Percentiles rank a stretch among this genome's conserved stretches.
Conservation (phyloP, 1,140 invertebrate genomes). For the Temnothorax nylanderi region DNA sequence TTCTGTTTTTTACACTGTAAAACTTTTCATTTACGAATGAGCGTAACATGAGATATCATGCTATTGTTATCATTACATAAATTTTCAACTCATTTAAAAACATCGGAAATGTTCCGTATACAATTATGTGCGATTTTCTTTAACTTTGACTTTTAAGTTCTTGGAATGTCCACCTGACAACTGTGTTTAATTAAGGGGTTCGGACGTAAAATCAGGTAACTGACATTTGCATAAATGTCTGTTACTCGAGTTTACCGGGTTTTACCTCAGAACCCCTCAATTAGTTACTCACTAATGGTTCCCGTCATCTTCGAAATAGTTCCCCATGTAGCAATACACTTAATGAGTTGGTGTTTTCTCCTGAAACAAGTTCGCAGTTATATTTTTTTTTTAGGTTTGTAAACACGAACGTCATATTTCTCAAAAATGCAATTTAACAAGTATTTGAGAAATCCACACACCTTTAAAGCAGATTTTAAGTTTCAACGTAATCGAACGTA, state of each 20-base stretch:
- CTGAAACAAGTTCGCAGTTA: slow-evolving; percentile 16
- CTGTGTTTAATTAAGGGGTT: slow-evolving; percentile 59
- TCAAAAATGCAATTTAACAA: background rate
- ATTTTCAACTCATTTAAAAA: background rate
- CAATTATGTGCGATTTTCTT: slow-evolving; percentile 19
- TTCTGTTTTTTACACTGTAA: background rate
- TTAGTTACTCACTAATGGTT: slow-evolving; percentile 60
- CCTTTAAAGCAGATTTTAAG: background rate
- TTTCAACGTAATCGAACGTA: background rate
- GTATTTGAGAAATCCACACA: background rate
- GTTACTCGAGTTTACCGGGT: slow-evolving; percentile 55
- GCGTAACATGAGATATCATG: background rate
- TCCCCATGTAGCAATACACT: slow-evolving; percentile 57
- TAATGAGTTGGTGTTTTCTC: slow-evolving; percentile 51
- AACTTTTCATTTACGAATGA: background rate
- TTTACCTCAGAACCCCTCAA: slow-evolving; percentile 56
- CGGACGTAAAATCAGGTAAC: slow-evolving; percentile 58
- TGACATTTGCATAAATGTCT: slow-evolving; percentile 62
- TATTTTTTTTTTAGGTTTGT: slow-evolving; percentile 19
- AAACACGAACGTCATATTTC: slow-evolving; percentile 17
- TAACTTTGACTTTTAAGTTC: slow-evolving; percentile 13
- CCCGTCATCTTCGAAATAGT: slow-evolving; percentile 58
- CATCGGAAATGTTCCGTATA: background rate
- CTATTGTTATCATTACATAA: background rate
- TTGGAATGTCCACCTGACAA: slow-evolving; percentile 49